Conservation (phyloP, 2,797 vertebrate genomes). For the Gorsachius magnificus region DNA sequence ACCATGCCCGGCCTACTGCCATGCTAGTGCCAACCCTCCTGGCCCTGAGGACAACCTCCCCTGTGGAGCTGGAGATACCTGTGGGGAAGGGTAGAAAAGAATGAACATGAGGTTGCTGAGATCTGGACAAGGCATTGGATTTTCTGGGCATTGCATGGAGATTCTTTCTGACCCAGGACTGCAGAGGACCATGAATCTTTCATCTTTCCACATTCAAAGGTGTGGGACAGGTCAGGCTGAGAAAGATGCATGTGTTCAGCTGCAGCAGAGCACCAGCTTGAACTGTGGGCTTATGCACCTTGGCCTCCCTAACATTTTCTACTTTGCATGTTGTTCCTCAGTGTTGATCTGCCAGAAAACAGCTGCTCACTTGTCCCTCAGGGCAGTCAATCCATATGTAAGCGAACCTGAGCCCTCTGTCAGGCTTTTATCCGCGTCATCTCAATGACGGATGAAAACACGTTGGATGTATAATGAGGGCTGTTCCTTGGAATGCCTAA, state of each 20-base stretch:
- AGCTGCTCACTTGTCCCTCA: background rate
- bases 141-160: background rate
- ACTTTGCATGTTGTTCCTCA: background rate
- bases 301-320: background rate
- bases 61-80: background rate
- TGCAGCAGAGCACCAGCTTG: background rate
- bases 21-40: accelerated
- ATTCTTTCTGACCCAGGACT: background rate
- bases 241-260: background rate
- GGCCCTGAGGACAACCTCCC: accelerated
- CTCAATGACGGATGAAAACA: background rate
- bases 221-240: background rate
- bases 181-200: background rate
- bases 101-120: background rate
- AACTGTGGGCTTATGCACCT: background rate
- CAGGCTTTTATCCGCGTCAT: background rate
- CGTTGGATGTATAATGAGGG: accelerated
- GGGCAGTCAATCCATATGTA: accelerated
- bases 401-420: background rate
- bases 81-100: background rate
- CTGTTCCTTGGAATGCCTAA: background rate
- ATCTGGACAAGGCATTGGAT: background rate
- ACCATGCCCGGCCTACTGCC: accelerated
- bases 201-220: background rate
- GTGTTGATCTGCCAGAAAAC: background rate